phyloP scores from a whole-genome alignment of 2,797 vertebrate genomes.

The Peromyscus nudipes region DNA sequence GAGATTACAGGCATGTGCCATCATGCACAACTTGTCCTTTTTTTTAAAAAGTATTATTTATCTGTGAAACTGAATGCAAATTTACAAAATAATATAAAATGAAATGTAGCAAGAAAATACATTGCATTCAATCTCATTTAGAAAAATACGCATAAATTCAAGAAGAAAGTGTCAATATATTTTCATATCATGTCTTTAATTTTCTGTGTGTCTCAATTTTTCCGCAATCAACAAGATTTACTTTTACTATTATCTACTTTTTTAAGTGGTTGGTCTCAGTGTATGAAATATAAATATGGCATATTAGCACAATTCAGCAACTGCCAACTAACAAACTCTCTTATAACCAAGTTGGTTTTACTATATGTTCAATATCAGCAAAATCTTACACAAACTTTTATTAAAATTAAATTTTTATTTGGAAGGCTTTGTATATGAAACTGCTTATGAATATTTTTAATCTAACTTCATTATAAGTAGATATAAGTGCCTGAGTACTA shows the following conservation, averaged over 20 bases:
- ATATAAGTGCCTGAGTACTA: neutral
- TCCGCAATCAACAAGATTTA: constrained; percentile 22
- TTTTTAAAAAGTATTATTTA: neutral
- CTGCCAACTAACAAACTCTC: constrained; percentile 40
- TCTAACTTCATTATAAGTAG: constrained; percentile 28
- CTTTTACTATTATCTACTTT: constrained; percentile 2
- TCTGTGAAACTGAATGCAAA: constrained; percentile 29
- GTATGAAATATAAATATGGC: constrained; percentile 15
- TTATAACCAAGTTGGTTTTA: constrained; percentile 40
- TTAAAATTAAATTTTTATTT: constrained; percentile 66
- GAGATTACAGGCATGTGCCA: neutral
- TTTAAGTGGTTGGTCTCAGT: constrained; percentile 28
- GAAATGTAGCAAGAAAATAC: constrained; percentile 36
- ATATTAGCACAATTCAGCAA: neutral
- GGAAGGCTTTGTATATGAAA: constrained; percentile 35
- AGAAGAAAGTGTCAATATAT: constrained; percentile 36
- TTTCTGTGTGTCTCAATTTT: constrained; percentile 47
- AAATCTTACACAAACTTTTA: constrained; percentile 50
- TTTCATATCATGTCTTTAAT: constrained; percentile 34
- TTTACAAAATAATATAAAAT: neutral
- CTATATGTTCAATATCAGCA: constrained; percentile 24
- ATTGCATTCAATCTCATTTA: neutral
- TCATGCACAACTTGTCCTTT: neutral
- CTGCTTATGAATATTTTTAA: constrained; percentile 18
- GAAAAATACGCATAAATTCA: constrained; percentile 50